Conservation (phyloP, 2,113 vertebrate genomes). For the Trachemys scripta region DNA sequence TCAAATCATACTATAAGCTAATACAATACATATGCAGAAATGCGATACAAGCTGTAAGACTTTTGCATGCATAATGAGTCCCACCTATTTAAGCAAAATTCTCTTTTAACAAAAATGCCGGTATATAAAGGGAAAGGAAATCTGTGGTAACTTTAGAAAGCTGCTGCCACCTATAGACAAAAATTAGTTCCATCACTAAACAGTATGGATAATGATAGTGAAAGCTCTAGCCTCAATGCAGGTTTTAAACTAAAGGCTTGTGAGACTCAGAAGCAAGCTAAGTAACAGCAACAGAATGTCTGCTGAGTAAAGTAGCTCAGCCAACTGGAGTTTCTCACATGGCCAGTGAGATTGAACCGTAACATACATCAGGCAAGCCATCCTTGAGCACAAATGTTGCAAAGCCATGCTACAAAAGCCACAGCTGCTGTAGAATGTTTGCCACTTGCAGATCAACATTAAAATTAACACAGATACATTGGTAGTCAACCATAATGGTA, state of each 20-base stretch:
- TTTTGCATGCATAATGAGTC: background rate
- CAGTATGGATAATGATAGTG: background rate
- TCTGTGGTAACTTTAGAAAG: background rate
- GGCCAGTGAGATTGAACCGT: background rate
- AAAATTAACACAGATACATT: slow-evolving; percentile 18
- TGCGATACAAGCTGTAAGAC: background rate
- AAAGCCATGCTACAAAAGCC: background rate
- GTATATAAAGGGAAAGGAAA: background rate
- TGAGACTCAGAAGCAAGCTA: background rate
- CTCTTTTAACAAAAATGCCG: background rate
- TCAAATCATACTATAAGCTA: background rate
- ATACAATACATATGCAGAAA: background rate
- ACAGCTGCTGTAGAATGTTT: background rate
- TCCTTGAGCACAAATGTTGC: background rate
- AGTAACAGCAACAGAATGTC: background rate
- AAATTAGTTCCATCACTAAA: background rate
- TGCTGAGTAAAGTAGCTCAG: background rate
- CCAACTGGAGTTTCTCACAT: background rate
- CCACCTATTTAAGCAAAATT: background rate
- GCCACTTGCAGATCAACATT: background rate
- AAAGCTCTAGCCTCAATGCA: rapidly evolving
- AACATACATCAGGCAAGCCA: background rate
- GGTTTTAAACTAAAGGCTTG: background rate
- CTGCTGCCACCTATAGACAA: background rate
- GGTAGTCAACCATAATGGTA: slow-evolving; percentile 9